A percentile compares a stretch with the other conserved stretches of the same genome.
Evolutionary conservation across 2,888 invertebrate genomes (phyloP).

Genomic region (Campoletis raptor): DNA sequence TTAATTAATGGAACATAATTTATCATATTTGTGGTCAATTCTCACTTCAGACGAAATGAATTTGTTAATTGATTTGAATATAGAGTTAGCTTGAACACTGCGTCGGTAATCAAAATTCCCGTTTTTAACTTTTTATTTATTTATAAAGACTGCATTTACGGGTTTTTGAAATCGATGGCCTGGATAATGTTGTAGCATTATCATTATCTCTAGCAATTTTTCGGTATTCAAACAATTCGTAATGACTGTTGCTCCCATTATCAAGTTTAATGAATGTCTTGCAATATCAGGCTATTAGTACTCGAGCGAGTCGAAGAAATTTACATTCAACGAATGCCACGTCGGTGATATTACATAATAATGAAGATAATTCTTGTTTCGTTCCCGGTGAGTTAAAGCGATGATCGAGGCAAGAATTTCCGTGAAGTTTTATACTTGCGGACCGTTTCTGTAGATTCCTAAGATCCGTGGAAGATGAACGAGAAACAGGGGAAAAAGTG

Average conservation of each 20-base stretch:
- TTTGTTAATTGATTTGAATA: background rate
- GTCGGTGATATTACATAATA: slow-evolving; percentile 33
- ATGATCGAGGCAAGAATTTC: slow-evolving; percentile 51
- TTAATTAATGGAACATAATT: background rate
- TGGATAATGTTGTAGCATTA: background rate
- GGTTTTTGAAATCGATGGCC: background rate
- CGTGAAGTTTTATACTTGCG: slow-evolving; percentile 33
- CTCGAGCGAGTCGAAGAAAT: slow-evolving; percentile 22
- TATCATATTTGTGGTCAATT: background rate
- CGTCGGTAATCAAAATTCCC: background rate
- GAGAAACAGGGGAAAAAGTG: slow-evolving; percentile 64
- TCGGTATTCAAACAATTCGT: slow-evolving; percentile 1
- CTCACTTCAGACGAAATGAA: background rate
- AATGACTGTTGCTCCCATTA: background rate
- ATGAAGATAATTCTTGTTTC: slow-evolving; percentile 43
- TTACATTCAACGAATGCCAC: slow-evolving; percentile 8
- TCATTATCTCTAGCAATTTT: background rate
- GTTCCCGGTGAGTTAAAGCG: slow-evolving; percentile 32
- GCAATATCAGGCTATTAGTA: slow-evolving; percentile 21
- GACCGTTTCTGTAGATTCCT: slow-evolving; percentile 25
- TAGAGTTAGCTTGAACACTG: background rate
- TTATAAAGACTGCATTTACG: background rate
- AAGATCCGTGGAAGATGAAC: slow-evolving; percentile 38
- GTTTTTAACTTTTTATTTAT: background rate
- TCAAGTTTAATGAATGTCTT: slow-evolving; percentile 10